These are phyloP conservation scores for Choloepus hoffmanni DNA, from an alignment of 2,113 vertebrate species.

Conservation along the genomic window DNA sequence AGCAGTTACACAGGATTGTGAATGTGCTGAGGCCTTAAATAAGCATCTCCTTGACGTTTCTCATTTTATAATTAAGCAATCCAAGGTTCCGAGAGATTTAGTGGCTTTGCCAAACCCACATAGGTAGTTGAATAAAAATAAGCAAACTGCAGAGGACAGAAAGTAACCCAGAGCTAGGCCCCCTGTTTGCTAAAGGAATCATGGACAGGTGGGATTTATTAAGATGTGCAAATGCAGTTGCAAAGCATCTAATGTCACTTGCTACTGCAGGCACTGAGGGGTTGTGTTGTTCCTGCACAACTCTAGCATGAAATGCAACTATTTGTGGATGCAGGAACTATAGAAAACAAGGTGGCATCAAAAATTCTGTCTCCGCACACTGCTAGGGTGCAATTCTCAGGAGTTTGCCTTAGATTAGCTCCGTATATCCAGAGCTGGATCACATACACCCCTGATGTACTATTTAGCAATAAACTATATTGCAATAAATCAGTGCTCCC, in stretches of 20 bases:
- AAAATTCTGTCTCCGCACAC: neutral
- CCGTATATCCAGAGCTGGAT: slow-evolving; percentile 20
- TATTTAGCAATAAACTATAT: neutral
- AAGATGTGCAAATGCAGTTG: neutral
- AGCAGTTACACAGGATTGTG: neutral
- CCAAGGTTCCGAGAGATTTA: neutral
- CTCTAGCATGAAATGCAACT: neutral
- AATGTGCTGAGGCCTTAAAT: neutral
- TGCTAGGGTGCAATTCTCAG: neutral
- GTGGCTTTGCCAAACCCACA: neutral
- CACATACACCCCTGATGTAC: neutral
- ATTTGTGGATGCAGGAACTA: neutral
- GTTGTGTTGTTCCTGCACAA: neutral
- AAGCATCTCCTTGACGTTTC: neutral
- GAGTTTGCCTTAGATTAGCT: slow-evolving; percentile 43
- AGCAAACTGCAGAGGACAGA: neutral
- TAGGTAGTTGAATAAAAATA: neutral
- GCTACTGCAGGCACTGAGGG: neutral
- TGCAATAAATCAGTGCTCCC: slow-evolving; percentile 23
- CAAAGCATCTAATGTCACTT: neutral
- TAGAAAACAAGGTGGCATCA: slow-evolving; percentile 25
- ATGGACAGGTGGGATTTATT: neutral
- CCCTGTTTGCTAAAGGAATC: neutral
- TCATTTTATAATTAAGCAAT: slow-evolving; percentile 11
- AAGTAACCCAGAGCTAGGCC: neutral